Conservation (phyloP, 1,140 invertebrate species). For the Camponotus pennsylvanicus region DNA sequence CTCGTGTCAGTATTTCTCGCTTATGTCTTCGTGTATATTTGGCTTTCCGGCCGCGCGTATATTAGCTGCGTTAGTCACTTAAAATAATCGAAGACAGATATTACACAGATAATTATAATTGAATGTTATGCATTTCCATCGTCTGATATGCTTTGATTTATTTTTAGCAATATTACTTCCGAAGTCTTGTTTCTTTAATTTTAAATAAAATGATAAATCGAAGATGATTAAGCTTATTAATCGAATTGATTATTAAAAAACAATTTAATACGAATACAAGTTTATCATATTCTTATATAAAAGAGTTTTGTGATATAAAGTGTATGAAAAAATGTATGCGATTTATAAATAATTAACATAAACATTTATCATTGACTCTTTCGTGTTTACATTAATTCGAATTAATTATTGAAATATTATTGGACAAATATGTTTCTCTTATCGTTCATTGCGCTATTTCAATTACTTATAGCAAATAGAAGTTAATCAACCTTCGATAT, state of each 20-base stretch:
- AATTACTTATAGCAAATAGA: constrained; percentile 2
- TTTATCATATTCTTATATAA: not conserved
- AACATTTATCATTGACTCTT: not conserved
- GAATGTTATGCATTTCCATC: not conserved
- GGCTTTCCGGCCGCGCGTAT: constrained; percentile 56
- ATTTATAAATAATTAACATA: constrained; percentile 35
- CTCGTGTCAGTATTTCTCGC: constrained; percentile 40
- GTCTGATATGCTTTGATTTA: not conserved
- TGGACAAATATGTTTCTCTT: not conserved
- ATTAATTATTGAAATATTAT: constrained; percentile 43
- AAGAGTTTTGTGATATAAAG: not conserved
- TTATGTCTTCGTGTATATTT: constrained; percentile 51
- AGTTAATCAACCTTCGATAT: constrained; percentile 20
- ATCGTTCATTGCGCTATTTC: not conserved
- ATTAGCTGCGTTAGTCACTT: constrained; percentile 25
- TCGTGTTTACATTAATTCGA: constrained; percentile 14
- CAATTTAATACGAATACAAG: not conserved
- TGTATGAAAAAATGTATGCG: not conserved
- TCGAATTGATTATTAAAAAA: not conserved
- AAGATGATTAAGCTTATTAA: constrained; percentile 6
- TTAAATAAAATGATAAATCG: not conserved
- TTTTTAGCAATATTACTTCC: not conserved
- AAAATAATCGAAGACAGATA: constrained; percentile 33
- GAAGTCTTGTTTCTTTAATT: not conserved
- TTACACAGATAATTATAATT: not conserved